A percentile compares a stretch with the other conserved stretches of the same genome.
phyloP scores from a whole-genome alignment of 2,113 vertebrate genomes.

The Microtus montanus region DNA sequence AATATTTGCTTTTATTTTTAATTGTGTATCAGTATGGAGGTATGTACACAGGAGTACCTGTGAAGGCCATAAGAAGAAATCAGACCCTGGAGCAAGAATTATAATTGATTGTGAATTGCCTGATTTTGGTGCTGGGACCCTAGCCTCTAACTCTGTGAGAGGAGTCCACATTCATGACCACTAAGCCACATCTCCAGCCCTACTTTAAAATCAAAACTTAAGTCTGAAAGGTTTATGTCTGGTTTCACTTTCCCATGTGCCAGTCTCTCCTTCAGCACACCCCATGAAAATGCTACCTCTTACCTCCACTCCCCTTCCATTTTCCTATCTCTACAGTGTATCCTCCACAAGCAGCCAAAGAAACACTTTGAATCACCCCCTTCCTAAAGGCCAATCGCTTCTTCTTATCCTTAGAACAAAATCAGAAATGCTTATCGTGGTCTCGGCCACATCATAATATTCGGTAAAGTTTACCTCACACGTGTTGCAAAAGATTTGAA shows the following conservation, averaged over 20 bases:
- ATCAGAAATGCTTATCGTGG: background rate
- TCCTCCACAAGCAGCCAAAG: background rate
- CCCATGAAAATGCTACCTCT: background rate
- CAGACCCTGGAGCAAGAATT: background rate
- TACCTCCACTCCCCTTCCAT: accelerated
- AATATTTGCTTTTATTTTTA: background rate
- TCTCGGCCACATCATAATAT: background rate
- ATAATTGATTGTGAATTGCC: background rate
- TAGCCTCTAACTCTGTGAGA: background rate
- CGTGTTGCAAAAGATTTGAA: background rate
- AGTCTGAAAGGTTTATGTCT: background rate
- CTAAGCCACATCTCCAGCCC: background rate
- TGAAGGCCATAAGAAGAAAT: too few species aligned
- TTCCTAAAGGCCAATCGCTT: background rate
- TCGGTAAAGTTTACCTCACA: background rate
- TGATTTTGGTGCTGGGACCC: background rate
- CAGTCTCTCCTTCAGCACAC: background rate
- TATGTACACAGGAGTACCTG: background rate
- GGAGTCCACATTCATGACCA: too few species aligned
- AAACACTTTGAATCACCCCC: background rate
- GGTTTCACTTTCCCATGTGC: background rate
- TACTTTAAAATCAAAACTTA: background rate
- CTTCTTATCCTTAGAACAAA: background rate
- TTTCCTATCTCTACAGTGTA: background rate
- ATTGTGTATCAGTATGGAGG: background rate